These are phyloP conservation scores for Gortyna flavago DNA, from an alignment of 2,888 invertebrate genomes.

Conservation along the genomic window DNA sequence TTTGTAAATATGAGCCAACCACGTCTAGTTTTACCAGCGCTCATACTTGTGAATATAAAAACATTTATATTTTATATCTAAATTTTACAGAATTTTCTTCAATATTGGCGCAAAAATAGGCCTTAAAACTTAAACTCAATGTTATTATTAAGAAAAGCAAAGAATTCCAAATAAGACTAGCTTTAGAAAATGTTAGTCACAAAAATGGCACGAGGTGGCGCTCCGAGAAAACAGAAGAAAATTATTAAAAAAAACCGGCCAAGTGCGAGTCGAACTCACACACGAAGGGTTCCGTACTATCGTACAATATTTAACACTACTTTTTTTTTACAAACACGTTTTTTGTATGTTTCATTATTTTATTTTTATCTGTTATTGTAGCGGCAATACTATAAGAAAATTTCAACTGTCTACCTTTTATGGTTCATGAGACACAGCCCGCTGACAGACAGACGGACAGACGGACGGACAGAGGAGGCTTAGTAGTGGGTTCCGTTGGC, in stretches of 20 bases:
- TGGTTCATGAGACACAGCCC: no score
- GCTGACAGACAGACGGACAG: no score
- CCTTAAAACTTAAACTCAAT: neutral
- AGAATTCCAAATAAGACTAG: conserved; percentile 5
- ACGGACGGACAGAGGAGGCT: no score
- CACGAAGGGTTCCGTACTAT: no score
- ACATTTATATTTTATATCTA: neutral
- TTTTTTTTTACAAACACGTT: no score
- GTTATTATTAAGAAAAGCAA: conserved; percentile 6
- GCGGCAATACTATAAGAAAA: no score
- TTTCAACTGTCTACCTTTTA: no score
- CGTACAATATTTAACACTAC: no score
- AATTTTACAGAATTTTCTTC: neutral
- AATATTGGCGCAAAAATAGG: neutral
- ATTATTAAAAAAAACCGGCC: neutral
- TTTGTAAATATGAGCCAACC: neutral
- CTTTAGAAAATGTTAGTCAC: conserved; percentile 6
- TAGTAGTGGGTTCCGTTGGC: no score
- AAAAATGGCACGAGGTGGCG: conserved; percentile 3
- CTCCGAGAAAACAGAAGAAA: conserved; percentile 3
- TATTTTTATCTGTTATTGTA: no score
- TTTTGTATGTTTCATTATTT: no score
- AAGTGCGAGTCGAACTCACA: no score
- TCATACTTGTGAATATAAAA: neutral
- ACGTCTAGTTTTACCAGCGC: neutral